Percentiles rank a stretch among this genome's conserved stretches.
Evolutionary conservation across 2,797 vertebrate genomes (phyloP).

Genomic region (Alectoris magna): DNA sequence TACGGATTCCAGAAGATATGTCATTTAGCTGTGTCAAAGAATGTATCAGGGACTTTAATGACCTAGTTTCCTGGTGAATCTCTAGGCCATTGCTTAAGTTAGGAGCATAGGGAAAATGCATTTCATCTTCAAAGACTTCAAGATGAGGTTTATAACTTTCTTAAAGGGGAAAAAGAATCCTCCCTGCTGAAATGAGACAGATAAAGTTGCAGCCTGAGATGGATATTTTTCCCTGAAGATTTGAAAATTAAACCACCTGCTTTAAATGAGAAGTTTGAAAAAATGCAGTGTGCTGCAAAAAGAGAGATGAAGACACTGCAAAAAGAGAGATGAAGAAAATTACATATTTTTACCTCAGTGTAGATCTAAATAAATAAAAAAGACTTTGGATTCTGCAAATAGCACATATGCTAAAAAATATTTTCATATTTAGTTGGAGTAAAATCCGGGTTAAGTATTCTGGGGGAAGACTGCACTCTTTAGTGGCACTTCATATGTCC

Average conservation of each 20-base stretch:
- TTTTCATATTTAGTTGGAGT: background rate
- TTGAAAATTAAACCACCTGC: conserved; percentile 39
- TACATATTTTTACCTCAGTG: background rate
- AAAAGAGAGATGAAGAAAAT: background rate
- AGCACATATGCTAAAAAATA: background rate
- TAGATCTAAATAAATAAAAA: background rate
- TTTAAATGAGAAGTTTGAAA: conserved; percentile 22
- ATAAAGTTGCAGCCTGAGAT: conserved; percentile 39
- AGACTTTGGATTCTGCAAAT: background rate
- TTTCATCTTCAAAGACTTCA: conserved; percentile 64
- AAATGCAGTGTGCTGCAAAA: background rate
- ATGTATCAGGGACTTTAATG: conserved; percentile 50
- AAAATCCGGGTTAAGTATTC: accelerated
- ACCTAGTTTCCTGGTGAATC: conserved; percentile 64
- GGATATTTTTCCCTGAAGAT: conserved; percentile 49
- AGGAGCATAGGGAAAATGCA: conserved; percentile 49
- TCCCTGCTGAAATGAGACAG: conserved; percentile 50
- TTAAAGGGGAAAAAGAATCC: conserved; percentile 43
- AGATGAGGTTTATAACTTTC: conserved; percentile 64
- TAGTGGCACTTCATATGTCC: background rate
- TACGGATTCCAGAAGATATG: conserved; percentile 53
- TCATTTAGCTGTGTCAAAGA: conserved; percentile 61
- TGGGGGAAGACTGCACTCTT: background rate
- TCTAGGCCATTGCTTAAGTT: conserved; percentile 58
- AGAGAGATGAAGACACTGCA: background rate